A percentile compares a stretch with the other conserved stretches of the same genome.
Conservation (phyloP, 1,140 invertebrate genomes). For the Drosophila grimshawi region DNA sequence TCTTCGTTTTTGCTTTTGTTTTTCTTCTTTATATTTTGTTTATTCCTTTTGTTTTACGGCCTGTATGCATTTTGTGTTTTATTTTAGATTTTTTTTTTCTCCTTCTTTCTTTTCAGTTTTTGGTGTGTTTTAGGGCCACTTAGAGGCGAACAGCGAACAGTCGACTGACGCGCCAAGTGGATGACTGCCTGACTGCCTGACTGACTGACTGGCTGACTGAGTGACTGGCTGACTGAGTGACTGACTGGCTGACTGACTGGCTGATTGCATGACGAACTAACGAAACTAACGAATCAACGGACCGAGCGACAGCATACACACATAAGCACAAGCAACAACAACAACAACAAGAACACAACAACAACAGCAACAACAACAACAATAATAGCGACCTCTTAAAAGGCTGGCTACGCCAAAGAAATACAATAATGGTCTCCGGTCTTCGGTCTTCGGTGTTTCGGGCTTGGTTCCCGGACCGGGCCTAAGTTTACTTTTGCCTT, state of each 20-base stretch:
- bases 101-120: conserved; percentile 11
- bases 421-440: conserved; percentile 72
- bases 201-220: too few species aligned
- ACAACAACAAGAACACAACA: conserved; percentile 11
- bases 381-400: conserved; percentile 68
- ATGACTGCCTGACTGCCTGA: conserved; percentile 33
- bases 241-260: too few species aligned
- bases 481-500: conserved; percentile 80
- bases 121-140: conserved; percentile 70
- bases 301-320: conserved; percentile 46
- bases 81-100: conserved; percentile 31
- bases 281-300: conserved; percentile 76
- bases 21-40: conserved; percentile 11
- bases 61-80: conserved; percentile 57
- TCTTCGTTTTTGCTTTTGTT: too few species aligned
- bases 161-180: conserved; percentile 45
- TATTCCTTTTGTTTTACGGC: conserved; percentile 47
- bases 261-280: conserved; percentile 74
- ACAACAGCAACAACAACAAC: conserved; percentile 40
- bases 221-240: too few species aligned
- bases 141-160: conserved; percentile 51
- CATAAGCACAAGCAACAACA: conserved; percentile 29
- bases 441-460: conserved; percentile 30
- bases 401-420: conserved; percentile 64
- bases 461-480: conserved; percentile 46